Conservation (phyloP, 2,113 vertebrate species). For the Meles meles region DNA sequence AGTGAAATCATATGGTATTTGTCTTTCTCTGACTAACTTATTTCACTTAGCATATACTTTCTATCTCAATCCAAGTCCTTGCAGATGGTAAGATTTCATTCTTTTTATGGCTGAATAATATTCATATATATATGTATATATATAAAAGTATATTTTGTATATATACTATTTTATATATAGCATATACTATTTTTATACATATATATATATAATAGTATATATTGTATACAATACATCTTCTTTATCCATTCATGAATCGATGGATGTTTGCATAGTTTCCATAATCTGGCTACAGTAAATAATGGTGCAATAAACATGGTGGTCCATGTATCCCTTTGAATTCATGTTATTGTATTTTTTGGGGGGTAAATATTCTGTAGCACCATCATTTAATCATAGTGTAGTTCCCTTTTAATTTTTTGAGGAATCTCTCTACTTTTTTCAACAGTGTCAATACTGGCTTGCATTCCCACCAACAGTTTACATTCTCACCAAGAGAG, state of each 20-base stretch:
- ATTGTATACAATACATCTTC: background rate
- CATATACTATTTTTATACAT: too few species aligned
- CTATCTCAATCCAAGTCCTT: background rate
- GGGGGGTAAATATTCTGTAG: background rate
- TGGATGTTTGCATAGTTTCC: background rate
- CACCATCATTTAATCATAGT: background rate
- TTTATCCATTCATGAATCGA: background rate
- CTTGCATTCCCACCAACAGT: background rate
- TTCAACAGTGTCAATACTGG: background rate
- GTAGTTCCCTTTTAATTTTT: background rate
- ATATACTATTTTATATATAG: too few species aligned
- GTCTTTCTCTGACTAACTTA: background rate
- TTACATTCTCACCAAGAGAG: background rate
- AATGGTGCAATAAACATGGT: background rate
- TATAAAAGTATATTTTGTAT: too few species aligned
- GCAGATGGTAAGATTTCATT: background rate
- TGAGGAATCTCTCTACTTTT: background rate
- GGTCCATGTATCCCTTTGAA: background rate
- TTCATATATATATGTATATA: background rate
- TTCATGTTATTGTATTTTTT: background rate
- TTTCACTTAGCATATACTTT: background rate
- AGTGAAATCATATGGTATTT: background rate
- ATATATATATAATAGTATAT: background rate
- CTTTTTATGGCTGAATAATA: background rate
- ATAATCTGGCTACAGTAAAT: background rate